Conservation (phyloP, 2,797 vertebrate species). For the Pelodytes ibericus region DNA sequence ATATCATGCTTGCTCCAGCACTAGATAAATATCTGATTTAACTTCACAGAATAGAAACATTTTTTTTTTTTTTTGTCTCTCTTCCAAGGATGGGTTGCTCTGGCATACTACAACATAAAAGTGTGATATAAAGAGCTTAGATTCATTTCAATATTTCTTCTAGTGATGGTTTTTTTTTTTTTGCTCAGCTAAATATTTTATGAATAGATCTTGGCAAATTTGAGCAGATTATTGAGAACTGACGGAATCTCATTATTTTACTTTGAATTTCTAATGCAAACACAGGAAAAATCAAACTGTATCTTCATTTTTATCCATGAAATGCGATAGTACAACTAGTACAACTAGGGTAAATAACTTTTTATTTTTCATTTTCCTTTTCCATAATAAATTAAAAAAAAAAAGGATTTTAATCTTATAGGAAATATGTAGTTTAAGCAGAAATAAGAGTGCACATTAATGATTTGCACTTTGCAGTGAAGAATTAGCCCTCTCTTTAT, state of each 20-base stretch:
- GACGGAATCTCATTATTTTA: not conserved
- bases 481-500: too few species aligned
- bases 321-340: too few species aligned
- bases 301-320: too few species aligned
- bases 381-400: too few species aligned
- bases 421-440: too few species aligned
- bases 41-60: slow-evolving; percentile 1
- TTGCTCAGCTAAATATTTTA: slow-evolving; percentile 21
- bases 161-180: slow-evolving; percentile 1
- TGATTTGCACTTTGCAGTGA: too few species aligned
- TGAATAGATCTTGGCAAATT: slow-evolving; percentile 14
- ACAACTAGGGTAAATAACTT: too few species aligned
- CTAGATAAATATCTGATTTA: slow-evolving; percentile 26
- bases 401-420: too few species aligned
- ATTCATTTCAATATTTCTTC: slow-evolving; percentile 24
- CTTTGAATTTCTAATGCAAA: slow-evolving; percentile 1
- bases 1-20: not conserved
- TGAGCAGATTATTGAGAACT: not conserved
- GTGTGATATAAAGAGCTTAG: slow-evolving; percentile 18
- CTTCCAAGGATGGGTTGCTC: slow-evolving; percentile 2
- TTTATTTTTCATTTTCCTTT: too few species aligned
- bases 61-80: not conserved
- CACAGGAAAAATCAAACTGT: not conserved
- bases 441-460: too few species aligned
- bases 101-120: slow-evolving; percentile 4